Evolutionary conservation across 1,140 invertebrate genomes (phyloP).

Genomic region (Liolophura sinensis): DNA sequence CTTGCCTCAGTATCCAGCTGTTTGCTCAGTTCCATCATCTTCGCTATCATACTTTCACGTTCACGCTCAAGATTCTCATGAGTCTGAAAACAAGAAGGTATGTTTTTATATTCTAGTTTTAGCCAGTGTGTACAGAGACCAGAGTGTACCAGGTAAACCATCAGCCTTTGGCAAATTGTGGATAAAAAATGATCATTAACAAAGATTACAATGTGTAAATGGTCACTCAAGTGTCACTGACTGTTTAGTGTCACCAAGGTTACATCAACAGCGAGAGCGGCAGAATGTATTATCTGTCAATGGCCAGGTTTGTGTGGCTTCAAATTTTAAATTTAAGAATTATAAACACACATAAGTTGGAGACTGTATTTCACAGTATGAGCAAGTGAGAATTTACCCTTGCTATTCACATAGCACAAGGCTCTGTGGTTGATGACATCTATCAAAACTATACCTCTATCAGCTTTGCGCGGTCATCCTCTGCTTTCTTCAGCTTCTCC

Average conservation of each 20-base stretch:
- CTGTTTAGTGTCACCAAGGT: too few species aligned
- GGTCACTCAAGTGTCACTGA: background rate
- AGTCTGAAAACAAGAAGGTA: constrained; percentile 12
- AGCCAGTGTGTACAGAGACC: too few species aligned
- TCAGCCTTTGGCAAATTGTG: background rate
- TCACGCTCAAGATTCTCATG: constrained; percentile 33
- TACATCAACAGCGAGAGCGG: too few species aligned
- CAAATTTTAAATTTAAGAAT: too few species aligned
- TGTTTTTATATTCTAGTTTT: background rate
- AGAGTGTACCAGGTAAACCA: background rate
- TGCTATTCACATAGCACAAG: too few species aligned
- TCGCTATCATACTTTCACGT: constrained; percentile 26
- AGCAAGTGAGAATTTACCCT: too few species aligned
- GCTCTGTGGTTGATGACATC: too few species aligned
- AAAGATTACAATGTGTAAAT: background rate
- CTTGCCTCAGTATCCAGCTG: constrained; percentile 16
- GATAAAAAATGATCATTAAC: background rate
- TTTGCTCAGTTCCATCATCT: constrained; percentile 23
- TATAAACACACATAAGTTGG: too few species aligned
- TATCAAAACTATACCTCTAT: constrained; percentile 9
- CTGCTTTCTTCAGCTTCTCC: constrained; percentile 35
- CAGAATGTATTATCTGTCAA: too few species aligned
- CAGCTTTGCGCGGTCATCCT: constrained; percentile 26
- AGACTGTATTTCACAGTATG: too few species aligned
- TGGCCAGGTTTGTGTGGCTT: too few species aligned